These are phyloP conservation scores for Nymphalis polychloros DNA, from an alignment of 2,888 invertebrate genomes.

Conservation along the genomic window DNA sequence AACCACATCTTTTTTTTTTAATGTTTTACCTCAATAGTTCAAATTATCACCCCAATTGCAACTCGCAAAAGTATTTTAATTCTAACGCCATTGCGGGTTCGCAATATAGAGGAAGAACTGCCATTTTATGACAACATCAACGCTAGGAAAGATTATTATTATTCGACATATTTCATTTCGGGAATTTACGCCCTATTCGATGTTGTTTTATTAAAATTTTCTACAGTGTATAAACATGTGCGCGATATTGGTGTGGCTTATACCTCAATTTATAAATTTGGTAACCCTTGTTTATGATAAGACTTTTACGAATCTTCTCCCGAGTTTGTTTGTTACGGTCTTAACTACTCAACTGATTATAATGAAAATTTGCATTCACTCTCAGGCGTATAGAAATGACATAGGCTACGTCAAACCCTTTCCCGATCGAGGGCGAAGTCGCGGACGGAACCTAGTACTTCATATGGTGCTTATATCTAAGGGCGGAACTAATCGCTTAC, in stretches of 20 bases:
- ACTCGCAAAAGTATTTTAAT: background rate
- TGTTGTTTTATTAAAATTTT: conserved; percentile 63
- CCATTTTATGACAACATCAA: conserved; percentile 43
- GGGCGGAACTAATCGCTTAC: too few relatives aligned
- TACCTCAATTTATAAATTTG: background rate
- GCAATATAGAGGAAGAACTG: conserved; percentile 27
- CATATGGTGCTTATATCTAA: too few relatives aligned
- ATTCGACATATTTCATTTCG: conserved; percentile 55
- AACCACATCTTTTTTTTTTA: too few relatives aligned
- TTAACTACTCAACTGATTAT: background rate
- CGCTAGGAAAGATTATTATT: conserved; percentile 46
- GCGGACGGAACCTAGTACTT: too few relatives aligned
- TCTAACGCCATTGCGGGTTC: conserved; percentile 12
- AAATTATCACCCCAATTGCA: background rate
- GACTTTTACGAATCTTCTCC: background rate
- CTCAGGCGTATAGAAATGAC: too few relatives aligned
- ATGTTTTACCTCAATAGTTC: background rate
- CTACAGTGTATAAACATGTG: conserved; percentile 46
- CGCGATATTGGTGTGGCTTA: conserved; percentile 44
- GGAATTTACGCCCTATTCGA: conserved; percentile 49
- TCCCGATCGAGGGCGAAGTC: too few relatives aligned
- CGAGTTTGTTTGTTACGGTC: background rate
- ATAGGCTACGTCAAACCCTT: too few relatives aligned
- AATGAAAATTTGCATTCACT: background rate
- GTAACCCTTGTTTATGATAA: background rate